A percentile compares a stretch with the other conserved stretches of the same genome.
Conservation (phyloP, 2,888 invertebrate species). For the Microctonus aethiopoides region DNA sequence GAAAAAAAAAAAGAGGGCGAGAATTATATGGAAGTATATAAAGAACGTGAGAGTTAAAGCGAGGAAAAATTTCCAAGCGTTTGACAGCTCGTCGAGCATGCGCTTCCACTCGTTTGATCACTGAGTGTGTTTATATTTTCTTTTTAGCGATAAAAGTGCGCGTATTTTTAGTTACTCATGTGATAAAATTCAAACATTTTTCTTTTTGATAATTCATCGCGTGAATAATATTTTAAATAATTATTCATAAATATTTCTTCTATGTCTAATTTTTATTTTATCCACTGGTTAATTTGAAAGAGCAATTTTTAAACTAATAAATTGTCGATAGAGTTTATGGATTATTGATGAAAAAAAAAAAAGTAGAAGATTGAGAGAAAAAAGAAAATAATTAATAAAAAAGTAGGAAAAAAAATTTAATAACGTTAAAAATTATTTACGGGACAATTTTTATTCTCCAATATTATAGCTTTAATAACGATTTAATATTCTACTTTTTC, state of each 20-base stretch:
- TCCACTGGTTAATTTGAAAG: too few species aligned
- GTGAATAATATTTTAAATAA: neutral
- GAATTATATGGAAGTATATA: neutral
- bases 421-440: too few species aligned
- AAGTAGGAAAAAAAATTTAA: too few species aligned
- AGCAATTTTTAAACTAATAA: too few species aligned
- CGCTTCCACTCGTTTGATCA: conserved; percentile 30
- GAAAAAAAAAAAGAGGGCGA: conserved; percentile 8
- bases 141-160: conserved; percentile 3
- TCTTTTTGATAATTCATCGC: neutral
- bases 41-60: conserved; percentile 7
- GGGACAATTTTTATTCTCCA: too few species aligned
- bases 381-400: too few species aligned
- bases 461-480: neutral
- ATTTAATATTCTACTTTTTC: conserved; percentile 7
- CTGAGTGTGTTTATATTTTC: neutral
- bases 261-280: too few species aligned
- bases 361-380: too few species aligned
- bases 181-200: neutral
- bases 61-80: conserved; percentile 25
- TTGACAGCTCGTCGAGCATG: conserved; percentile 43
- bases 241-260: too few species aligned
- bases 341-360: too few species aligned
- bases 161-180: neutral
- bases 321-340: too few species aligned